Evolutionary conservation across 2,797 vertebrate genomes (phyloP), one percentile per base, ranked within the genome.

Genomic region (Muscicapa comitata): DNA sequence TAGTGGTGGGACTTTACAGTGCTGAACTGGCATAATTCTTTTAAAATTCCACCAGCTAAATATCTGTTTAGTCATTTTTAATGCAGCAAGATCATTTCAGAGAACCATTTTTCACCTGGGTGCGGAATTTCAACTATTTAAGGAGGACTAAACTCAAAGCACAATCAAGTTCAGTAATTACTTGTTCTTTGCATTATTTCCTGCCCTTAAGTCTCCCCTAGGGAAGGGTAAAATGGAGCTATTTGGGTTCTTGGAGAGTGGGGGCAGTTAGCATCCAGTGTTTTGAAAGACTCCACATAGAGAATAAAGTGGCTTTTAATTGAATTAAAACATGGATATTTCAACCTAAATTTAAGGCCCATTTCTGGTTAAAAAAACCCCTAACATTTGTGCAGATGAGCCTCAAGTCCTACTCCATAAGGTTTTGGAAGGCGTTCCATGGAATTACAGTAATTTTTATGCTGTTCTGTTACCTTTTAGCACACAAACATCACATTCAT

Each of bases 401-500:
- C 28, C 37, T 77, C 40, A 42, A 51, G 58, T 57, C 17, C 29
- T 57, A 4, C 17, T 80, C 33, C 61, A 11, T 45, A 23, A 51
- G 3, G 14, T 71, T 92, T 70, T 19, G 13, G 11, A 19, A 66
- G 6, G 18, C 45, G 25, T 57, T 48, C 40, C 31, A 23, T 35
- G 37, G 67, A 76, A 88, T 16, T 57, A 11, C 6, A 74, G 33
- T 51, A 14, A 26, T 13, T 25, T 86, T 82, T 58, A 62, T 40
- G 15, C 28, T 66, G 17, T 61, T 20, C 28, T 51, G 9, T 65
- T 66, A 37, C 10, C 28, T 70, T 26, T 76, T 47, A 92, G 85
- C 13, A 45, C 3, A 13, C 0, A 1, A 10, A n/a, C 16, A 29
- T 65, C 26, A 10, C 8, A 17, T 58, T 72, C 1, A 0, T 70